These are phyloP conservation scores for Acrobasis consociella DNA, from an alignment of 2,888 invertebrate species.

Conservation along the genomic window DNA sequence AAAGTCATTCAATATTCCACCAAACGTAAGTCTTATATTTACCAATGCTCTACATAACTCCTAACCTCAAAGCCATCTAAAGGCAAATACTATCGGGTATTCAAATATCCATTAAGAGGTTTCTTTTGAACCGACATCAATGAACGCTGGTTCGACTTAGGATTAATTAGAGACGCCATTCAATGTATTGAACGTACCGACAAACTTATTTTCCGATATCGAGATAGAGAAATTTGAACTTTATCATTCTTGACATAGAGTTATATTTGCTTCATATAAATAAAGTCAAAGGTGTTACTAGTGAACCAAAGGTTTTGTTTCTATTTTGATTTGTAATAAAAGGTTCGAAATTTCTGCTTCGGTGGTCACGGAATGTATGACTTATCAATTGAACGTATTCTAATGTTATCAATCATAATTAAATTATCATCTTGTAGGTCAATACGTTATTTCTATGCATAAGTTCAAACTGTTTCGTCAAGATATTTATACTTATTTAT, in stretches of 20 bases:
- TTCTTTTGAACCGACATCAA: constrained; percentile 72
- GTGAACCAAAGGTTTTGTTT: constrained; percentile 28
- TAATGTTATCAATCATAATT: constrained; percentile 21
- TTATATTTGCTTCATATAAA: background rate
- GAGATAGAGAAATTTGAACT: constrained; percentile 32
- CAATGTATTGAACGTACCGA: constrained; percentile 57
- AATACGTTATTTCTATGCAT: too few species aligned
- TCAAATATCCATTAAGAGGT: constrained; percentile 77
- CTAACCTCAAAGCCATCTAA: constrained; percentile 30
- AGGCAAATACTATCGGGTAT: constrained; percentile 62
- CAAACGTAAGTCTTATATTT: too few species aligned
- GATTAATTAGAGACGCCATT: constrained; percentile 73
- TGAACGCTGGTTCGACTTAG: constrained; percentile 60
- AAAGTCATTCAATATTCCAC: too few species aligned
- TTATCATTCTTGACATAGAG: background rate
- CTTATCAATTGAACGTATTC: constrained; percentile 24
- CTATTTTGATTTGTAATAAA: constrained; percentile 24
- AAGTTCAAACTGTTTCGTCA: too few species aligned
- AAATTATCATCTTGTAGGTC: constrained; percentile 1
- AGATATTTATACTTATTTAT: too few species aligned
- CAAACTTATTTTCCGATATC: constrained; percentile 43
- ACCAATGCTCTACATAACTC: too few species aligned
- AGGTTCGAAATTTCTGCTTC: constrained; percentile 27
- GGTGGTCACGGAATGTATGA: constrained; percentile 30
- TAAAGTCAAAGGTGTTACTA: constrained; percentile 26